Evolutionary conservation across 2,888 invertebrate species (phyloP).

Genomic region (Neoitamus cyanurus): DNA sequence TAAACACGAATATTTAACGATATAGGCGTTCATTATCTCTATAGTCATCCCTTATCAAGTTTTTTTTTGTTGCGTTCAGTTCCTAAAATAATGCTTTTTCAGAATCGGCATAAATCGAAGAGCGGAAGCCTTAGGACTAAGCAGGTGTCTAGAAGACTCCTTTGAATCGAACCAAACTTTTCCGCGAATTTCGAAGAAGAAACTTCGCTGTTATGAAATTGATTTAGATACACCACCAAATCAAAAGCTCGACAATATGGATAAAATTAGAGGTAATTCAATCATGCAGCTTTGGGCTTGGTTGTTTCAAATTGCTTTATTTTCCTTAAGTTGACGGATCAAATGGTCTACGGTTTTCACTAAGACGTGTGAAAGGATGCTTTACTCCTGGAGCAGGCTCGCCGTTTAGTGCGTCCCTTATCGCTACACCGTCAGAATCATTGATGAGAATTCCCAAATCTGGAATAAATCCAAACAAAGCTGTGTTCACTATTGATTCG

Average conservation of each 20-base stretch:
- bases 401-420: slow-evolving; percentile 54
- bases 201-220: slow-evolving; percentile 55
- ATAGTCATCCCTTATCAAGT: background rate
- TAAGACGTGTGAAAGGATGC: slow-evolving; percentile 63
- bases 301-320: background rate
- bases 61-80: background rate
- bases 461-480: slow-evolving; percentile 74
- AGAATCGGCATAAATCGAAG: slow-evolving; percentile 75
- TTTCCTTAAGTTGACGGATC: slow-evolving; percentile 68
- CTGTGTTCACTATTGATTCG: slow-evolving; percentile 75
- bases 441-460: slow-evolving; percentile 67
- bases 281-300: slow-evolving; percentile 41
- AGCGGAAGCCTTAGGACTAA: slow-evolving; percentile 48
- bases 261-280: slow-evolving; percentile 68
- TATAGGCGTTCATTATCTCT: background rate
- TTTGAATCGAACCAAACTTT: slow-evolving; percentile 75
- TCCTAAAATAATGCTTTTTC: background rate
- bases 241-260: slow-evolving; percentile 63
- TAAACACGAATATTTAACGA: no score
- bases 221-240: slow-evolving; percentile 57
- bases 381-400: slow-evolving; percentile 63
- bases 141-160: slow-evolving; percentile 58
- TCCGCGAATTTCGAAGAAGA: slow-evolving; percentile 64
- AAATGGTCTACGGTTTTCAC: slow-evolving; percentile 70
- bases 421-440: slow-evolving; percentile 64